Base-by-base conservation (phyloP, 2,797 vertebrate genomes). In the Pseudocheirus occidentalis region DNA sequence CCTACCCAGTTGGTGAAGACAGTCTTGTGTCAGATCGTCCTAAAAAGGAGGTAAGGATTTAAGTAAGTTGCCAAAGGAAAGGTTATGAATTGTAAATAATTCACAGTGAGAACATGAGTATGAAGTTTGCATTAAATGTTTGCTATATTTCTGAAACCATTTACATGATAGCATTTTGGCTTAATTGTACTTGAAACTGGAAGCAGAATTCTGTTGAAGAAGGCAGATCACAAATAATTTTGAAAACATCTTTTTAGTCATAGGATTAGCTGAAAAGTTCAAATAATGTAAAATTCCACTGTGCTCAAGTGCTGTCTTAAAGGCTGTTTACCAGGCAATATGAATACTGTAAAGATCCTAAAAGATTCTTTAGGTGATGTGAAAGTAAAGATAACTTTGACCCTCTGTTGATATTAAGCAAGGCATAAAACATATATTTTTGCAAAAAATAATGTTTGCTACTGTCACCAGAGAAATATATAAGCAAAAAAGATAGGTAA, bases 1-100 rank as follows among this genome's bases (percentile, higher is more conserved):
- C 99, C 0, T 99, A 99, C 96, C 99, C 99, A 0, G 99, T 99
- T 97, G 99, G 99, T 21, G 99, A 99, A 96, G 99, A 99, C 93
- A 99, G 99, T 7, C 99, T 99, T 95, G 99, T 99, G 62, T 99
- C 99, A 40, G 99, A 99, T 98, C 99, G 99, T 55, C 99, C 99
- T 57, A 99, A 99, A 97, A 99, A 99, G 98, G 99, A 99, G 98
- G 99, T 99, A 98, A 98, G 98, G 92, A 7, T 34, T 91, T 90
- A 94, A 96, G 34, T 55, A 46, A 96, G 90, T 31, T 28, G 91
- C 59, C 54, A 90, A 89, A 95, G 66, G 46, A 27, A 92, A 87
- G 29, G 91, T 34, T 92, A 28, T 92, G 87, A 90, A 27, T 94
- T 92, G 31, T 92, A 87, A 54, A 54, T 52, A 52, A 92, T 90